Conservation (phyloP, 1,140 invertebrate genomes). For the Brachionus asplanchnoidis region DNA sequence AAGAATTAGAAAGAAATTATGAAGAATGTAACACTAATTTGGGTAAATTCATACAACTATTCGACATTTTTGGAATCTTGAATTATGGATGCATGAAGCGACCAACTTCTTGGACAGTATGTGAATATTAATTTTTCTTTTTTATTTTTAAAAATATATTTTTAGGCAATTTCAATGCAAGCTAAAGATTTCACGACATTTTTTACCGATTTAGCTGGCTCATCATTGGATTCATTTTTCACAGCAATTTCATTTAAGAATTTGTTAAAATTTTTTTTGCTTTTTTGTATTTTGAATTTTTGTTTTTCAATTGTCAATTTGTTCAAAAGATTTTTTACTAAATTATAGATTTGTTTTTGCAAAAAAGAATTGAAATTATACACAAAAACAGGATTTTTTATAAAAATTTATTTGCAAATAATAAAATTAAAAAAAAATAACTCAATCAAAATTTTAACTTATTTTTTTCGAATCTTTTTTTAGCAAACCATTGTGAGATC, state of each 20-base stretch:
- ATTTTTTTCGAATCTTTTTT: slow-evolving; percentile 30
- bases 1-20: slow-evolving; percentile 13
- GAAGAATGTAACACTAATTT: background rate
- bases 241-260: slow-evolving; percentile 24
- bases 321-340: slow-evolving; percentile 15
- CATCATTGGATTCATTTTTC: slow-evolving; percentile 18
- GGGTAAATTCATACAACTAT: background rate
- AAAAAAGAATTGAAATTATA: background rate
- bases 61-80: background rate
- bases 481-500: slow-evolving; percentile 15
- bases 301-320: slow-evolving; percentile 9
- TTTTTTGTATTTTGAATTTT: slow-evolving; percentile 1
- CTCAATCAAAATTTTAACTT: background rate
- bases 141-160: background rate
- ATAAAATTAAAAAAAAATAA: slow-evolving; percentile 3
- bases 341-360: background rate
- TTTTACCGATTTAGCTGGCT: slow-evolving; percentile 21
- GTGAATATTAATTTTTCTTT: background rate
- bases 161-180: background rate
- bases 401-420: slow-evolving; percentile 5
- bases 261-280: slow-evolving; percentile 23
- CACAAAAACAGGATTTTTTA: background rate
- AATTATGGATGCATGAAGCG: background rate
- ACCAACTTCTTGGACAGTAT: slow-evolving; percentile 21
- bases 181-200: slow-evolving; percentile 7